Base-by-base conservation (phyloP, 2,113 vertebrate species). In the Trogon melanurus region DNA sequence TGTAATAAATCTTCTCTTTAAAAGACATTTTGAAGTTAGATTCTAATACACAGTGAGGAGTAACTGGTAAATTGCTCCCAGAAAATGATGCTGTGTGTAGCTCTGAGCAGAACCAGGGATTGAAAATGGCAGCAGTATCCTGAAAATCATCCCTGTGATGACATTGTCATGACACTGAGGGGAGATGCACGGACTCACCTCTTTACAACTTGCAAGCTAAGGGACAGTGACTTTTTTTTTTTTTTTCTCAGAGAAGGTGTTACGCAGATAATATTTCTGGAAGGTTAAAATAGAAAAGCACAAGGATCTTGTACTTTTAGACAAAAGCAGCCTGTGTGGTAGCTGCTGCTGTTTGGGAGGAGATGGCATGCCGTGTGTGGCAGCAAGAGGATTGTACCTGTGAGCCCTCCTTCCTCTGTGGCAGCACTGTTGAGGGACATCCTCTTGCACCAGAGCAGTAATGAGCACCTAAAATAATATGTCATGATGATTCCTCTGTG, bases 341-440 rank as follows among this genome's bases (percentile, higher is more conserved):
- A n/a, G 36, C 22, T 76, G 47, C 64, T 76, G 50, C 54, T 80
- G 7, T 66, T 70, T 19, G 30, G 69, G 45, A 32, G 26, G 5
- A 16, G 22, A 5, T 19, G 16, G 9, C 23, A 4, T 9, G 10
- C 47, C n/a, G 6, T 23, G 15, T 51, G 11, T 1, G 3, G 13
- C 1, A 2, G 5, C 0, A 2, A 71, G 29, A 70, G 16, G 27
- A 15, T 57, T 56, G 21, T 16, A 36, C 47, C 45, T 82, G 61
- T 48, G 32, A 56, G 36, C 36, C 16, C 13, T 69, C 13, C 23
- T 29, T 54, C 60, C 32, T 27, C 16, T 0, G 0, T 1, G 1
- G 36, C 18, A 26, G 6, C 30, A 54, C 30, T 23, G 6, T 25
- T 65, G 41, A 54, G 66, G 38, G 27, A 30, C 25, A 21, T 47